Base-by-base conservation (phyloP, 1,140 invertebrate genomes). In the Belonocnema kinseyi region DNA sequence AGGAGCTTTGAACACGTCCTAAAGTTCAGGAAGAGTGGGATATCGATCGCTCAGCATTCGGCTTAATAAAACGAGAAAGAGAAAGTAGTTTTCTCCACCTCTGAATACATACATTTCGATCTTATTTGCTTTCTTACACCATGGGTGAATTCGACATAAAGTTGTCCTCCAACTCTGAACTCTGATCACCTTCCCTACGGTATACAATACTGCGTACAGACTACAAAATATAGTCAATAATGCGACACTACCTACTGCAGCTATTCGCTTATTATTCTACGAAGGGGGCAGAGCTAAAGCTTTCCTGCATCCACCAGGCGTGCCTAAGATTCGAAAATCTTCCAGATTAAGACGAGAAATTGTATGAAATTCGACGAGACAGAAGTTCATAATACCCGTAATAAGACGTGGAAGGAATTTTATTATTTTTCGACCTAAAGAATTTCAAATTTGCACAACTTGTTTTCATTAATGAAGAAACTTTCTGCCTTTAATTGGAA, bases 11-110 rank as follows among this genome's bases (percentile, higher is more conserved):
- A 66, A 80, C 81, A 80, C 56, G 78, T n/a, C 74, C 76, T 17
- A 71, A 78, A 81, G 77, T 80, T 73, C 78, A 81, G 83, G 81
- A 83, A 85, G 85, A 85, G 83, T 81, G 75, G 84, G 83, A 79
- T 89, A 90, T 90, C 87, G 88, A 90, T 89, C 88, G 80, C 82
- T 82, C 79, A 79, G 66, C 73, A 85, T 86, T 89, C 79, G 76
- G 83, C 82, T 82, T 82, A 80, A 83, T 83, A 78, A 83, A 80
- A 78, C 80, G 82, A 84, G 80, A 90, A 88, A 89, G 87, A 82
- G 85, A 90, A 89, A 89, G 87, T 88, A 83, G 76, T 81, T 81
- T 46, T 11, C 40, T 46, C 72, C 53, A 53, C 21, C 50, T 53
- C 71, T 70, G 6, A 14, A 17, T 51, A 51, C 40, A 53, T 53